phyloP scores from a whole-genome alignment of 2,113 vertebrate genomes.

The Percina caprodes region DNA sequence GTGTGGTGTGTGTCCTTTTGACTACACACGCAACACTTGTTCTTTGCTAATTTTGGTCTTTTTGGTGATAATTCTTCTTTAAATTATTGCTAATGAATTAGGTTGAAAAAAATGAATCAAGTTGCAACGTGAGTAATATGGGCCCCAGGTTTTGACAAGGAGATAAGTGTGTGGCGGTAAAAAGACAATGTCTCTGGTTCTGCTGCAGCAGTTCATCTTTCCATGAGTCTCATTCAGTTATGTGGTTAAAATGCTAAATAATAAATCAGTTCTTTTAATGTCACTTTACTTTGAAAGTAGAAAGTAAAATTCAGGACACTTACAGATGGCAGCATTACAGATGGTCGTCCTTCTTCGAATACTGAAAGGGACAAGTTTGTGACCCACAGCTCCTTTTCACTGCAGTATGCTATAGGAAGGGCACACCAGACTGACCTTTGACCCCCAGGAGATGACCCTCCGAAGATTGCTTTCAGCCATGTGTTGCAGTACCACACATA shows the following conservation, averaged over 20 bases:
- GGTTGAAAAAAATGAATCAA: not conserved
- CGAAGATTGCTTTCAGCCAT: constrained; percentile 36
- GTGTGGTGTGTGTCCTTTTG: not conserved
- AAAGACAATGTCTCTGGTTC: not conserved
- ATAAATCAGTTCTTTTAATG: not conserved
- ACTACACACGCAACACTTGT: not conserved
- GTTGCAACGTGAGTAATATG: not conserved
- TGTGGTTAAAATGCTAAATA: too few species aligned
- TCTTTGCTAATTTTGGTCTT: not conserved
- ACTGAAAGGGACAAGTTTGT: not conserved
- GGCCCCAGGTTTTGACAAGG: not conserved
- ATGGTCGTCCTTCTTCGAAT: not conserved
- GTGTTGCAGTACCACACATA: constrained; percentile 18
- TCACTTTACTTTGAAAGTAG: not conserved
- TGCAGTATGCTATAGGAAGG: not conserved
- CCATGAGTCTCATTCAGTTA: not conserved
- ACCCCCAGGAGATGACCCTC: constrained; percentile 15
- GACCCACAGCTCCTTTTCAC: constrained; percentile 12
- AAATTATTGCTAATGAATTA: not conserved
- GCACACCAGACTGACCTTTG: constrained; percentile 36
- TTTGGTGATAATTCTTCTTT: not conserved
- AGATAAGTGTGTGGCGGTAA: not conserved
- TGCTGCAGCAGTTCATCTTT: not conserved
- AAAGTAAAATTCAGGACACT: not conserved
- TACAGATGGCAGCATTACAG: not conserved